These are phyloP conservation scores for Megaptera novaeangliae DNA, from an alignment of 2,113 vertebrate species.

Conservation along the genomic window DNA sequence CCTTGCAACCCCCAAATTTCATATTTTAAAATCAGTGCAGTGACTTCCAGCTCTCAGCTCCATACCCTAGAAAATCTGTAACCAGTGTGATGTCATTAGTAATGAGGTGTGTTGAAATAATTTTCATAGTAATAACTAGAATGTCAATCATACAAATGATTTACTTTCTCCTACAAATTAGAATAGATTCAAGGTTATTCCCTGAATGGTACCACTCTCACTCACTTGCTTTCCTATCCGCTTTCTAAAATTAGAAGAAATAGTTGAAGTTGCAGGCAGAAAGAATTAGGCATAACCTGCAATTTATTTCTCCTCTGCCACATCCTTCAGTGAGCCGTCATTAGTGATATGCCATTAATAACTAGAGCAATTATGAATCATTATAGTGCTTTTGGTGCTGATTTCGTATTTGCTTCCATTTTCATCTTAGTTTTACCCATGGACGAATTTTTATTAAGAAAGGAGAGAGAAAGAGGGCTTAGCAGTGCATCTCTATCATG, in stretches of 20 bases:
- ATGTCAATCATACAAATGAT: constrained; percentile 13
- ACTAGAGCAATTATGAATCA: constrained; percentile 53
- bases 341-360: constrained; percentile 57
- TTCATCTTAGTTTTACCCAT: constrained; percentile 14
- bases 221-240: neutral
- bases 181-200: neutral
- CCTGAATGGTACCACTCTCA: neutral
- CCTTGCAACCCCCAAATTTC: neutral
- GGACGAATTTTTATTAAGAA: constrained; percentile 41
- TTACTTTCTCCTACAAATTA: constrained; percentile 31
- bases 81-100: neutral
- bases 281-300: constrained; percentile 5
- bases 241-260: constrained; percentile 55
- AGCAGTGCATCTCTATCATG: neutral
- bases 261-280: neutral
- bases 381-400: neutral
- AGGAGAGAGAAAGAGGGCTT: neutral
- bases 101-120: constrained; percentile 19
- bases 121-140: constrained; percentile 47
- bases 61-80: neutral
- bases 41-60: neutral
- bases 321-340: neutral
- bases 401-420: constrained; percentile 48
- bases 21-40: neutral
- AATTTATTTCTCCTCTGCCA: constrained; percentile 51